These are phyloP conservation scores for Ailuropoda melanoleuca DNA, from an alignment of 2,113 vertebrate species.

Conservation along the genomic window DNA sequence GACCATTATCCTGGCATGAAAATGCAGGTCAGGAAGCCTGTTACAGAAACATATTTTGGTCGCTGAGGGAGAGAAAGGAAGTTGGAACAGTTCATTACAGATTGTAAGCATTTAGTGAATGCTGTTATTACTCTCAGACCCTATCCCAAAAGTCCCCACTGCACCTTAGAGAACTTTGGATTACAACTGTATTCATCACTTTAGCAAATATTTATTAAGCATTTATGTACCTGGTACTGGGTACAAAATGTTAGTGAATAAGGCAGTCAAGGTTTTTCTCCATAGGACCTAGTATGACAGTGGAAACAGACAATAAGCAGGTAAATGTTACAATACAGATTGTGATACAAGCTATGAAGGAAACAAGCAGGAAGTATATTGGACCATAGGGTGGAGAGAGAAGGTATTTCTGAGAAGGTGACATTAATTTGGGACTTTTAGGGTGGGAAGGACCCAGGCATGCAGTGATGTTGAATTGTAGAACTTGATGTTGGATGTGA, in stretches of 20 bases:
- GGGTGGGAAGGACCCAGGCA: background rate
- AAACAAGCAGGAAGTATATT: background rate
- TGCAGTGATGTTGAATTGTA: background rate
- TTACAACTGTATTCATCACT: background rate
- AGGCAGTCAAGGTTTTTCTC: background rate
- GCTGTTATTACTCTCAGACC: background rate
- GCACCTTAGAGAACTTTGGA: background rate
- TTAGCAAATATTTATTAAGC: background rate
- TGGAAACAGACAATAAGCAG: background rate
- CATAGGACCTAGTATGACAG: background rate
- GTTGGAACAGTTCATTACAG: background rate
- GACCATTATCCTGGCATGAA: background rate
- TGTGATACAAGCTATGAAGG: constrained; percentile 9
- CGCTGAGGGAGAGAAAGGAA: background rate
- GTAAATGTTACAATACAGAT: background rate
- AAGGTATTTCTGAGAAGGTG: background rate
- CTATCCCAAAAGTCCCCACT: background rate
- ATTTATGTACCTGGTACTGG: background rate
- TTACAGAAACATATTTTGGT: background rate
- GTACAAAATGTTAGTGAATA: background rate
- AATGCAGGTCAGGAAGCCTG: background rate
- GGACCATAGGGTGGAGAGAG: background rate
- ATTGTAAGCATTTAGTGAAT: background rate
- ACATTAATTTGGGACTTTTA: background rate
- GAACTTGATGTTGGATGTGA: background rate